Evolutionary conservation across 1,140 invertebrate genomes (phyloP).

Genomic region (Uloborus diversus): DNA sequence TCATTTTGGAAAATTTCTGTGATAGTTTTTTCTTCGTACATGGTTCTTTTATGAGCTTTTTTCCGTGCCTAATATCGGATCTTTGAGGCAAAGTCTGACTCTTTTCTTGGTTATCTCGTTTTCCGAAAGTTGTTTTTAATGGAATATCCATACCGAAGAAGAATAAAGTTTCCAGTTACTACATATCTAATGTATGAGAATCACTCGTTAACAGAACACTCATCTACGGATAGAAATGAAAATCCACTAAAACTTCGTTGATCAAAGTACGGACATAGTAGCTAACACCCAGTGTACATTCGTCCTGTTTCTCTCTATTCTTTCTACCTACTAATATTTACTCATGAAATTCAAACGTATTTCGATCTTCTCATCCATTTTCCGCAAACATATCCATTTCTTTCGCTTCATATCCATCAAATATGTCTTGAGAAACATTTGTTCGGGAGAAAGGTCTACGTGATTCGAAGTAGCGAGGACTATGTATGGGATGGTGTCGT

Average conservation of each 20-base stretch:
- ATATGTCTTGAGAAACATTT: neutral
- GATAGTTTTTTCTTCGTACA: slow-evolving; percentile 33
- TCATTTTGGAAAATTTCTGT: slow-evolving; percentile 38
- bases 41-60: slow-evolving; percentile 50
- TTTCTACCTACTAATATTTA: no score
- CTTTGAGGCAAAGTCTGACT: no score
- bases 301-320: no score
- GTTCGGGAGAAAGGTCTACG: neutral
- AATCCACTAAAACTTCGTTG: slow-evolving; percentile 1
- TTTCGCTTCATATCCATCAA: slow-evolving; percentile 27
- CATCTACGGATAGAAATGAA: neutral
- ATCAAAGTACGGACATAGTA: no score
- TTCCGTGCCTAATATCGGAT: slow-evolving; percentile 39
- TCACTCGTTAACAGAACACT: slow-evolving; percentile 34
- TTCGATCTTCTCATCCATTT: no score
- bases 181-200: slow-evolving; percentile 14
- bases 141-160: neutral
- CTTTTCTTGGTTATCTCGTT: no score
- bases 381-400: slow-evolving; percentile 27
- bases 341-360: no score
- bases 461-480: neutral
- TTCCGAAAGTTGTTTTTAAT: no score
- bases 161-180: slow-evolving; percentile 2
- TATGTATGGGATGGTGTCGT: slow-evolving; percentile 48
- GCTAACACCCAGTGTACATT: no score